Conservation (phyloP, 2,888 invertebrate genomes). For the Aleiodes alternator region DNA sequence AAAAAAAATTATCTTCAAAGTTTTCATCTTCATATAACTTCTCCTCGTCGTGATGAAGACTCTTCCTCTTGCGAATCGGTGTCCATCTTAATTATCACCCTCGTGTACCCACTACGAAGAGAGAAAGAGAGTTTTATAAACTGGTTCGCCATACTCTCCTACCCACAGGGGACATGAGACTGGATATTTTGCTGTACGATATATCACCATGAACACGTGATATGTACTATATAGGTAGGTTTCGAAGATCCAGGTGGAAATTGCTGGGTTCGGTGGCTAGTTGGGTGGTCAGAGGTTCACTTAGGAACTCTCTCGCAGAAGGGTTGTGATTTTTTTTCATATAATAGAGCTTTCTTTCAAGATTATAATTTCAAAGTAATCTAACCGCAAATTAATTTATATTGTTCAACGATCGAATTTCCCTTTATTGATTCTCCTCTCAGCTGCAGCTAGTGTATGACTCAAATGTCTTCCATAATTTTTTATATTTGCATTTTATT, state of each 20-base stretch:
- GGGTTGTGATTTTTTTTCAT: too few relatives aligned
- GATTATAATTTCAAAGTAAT: too few relatives aligned
- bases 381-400: too few relatives aligned
- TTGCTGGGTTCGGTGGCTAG: conserved; percentile 31
- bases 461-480: too few relatives aligned
- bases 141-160: conserved; percentile 10
- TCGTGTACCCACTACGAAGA: conserved; percentile 47
- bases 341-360: too few relatives aligned
- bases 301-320: too few relatives aligned
- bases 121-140: conserved; percentile 6
- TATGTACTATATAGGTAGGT: conserved; percentile 19
- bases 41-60: conserved; percentile 28
- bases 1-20: not conserved
- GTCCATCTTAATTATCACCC: conserved; percentile 75
- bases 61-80: conserved; percentile 71
- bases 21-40: conserved; percentile 22
- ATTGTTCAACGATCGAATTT: too few relatives aligned
- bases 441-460: too few relatives aligned
- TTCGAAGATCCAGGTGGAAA: conserved; percentile 27
- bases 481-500: not conserved
- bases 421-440: too few relatives aligned
- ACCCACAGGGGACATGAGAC: conserved; percentile 33
- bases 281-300: conserved; percentile 27
- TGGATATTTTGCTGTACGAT: conserved; percentile 32
- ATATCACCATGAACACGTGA: conserved; percentile 31